phyloP scores from a whole-genome alignment of 2,888 invertebrate species.

The Dicyrtoma fusca region DNA sequence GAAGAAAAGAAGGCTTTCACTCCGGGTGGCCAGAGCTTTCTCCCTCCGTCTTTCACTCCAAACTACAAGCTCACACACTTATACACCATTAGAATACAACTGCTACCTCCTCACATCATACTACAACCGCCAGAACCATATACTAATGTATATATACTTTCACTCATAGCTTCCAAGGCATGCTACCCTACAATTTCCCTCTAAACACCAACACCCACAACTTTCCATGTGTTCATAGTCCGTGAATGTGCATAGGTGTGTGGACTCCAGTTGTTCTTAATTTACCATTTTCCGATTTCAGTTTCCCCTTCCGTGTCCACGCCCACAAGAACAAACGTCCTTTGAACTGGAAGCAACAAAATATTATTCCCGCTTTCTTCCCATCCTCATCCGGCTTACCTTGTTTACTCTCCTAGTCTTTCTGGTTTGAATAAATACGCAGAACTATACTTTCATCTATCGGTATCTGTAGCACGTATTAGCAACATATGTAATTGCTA shows the following conservation, averaged over 20 bases:
- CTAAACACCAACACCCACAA: too few species aligned
- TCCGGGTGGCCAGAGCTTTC: conserved; percentile 8
- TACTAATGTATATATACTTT: too few species aligned
- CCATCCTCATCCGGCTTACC: not conserved
- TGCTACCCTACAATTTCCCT: not conserved
- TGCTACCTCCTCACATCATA: not conserved
- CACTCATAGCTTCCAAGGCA: not conserved
- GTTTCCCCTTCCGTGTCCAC: too few species aligned
- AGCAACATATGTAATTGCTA: too few species aligned
- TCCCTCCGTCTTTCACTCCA: conserved; percentile 2
- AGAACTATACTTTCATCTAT: not conserved
- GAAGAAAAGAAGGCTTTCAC: not conserved
- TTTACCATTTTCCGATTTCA: too few species aligned
- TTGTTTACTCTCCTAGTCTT: not conserved
- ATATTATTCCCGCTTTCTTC: not conserved
- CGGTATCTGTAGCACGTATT: not conserved
- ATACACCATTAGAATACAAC: not conserved
- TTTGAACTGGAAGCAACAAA: not conserved
- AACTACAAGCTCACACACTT: not conserved
- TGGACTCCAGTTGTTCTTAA: too few species aligned
- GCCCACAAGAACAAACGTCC: too few species aligned
- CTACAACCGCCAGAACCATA: too few species aligned
- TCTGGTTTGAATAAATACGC: too few species aligned
- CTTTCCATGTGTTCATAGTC: too few species aligned
- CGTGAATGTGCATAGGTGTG: too few species aligned